A percentile compares a stretch with the other conserved stretches of the same genome.
phyloP scores from a whole-genome alignment of 2,797 vertebrate species.

The Heteromormyrus szaboi region DNA sequence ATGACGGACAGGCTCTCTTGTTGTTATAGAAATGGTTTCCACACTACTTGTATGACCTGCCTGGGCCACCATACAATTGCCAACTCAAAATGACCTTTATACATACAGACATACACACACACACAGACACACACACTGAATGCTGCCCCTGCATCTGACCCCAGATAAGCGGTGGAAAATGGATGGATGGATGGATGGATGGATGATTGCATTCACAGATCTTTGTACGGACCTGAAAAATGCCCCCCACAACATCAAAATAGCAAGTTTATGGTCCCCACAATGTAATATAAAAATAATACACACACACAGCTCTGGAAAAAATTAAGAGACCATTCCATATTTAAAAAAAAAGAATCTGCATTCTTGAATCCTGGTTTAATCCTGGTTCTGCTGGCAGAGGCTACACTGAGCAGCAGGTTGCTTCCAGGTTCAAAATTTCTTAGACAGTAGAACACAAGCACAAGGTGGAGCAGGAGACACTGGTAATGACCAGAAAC shows the following conservation, averaged over 20 bases:
- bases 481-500: not conserved
- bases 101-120: not conserved
- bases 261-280: not conserved
- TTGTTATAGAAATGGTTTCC: not conserved
- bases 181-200: not conserved
- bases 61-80: not conserved
- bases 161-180: not conserved
- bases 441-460: not conserved
- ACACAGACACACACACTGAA: not conserved
- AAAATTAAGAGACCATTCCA: not conserved
- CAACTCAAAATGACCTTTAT: conserved; percentile 1
- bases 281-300: not conserved
- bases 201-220: not conserved
- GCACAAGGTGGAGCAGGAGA: not conserved
- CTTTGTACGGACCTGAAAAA: not conserved
- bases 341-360: not conserved
- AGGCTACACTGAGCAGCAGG: not conserved
- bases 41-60: not conserved
- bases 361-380: not conserved
- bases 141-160: not conserved
- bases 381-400: not conserved
- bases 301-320: not conserved
- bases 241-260: not conserved
- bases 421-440: not conserved
- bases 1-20: not conserved